These are phyloP conservation scores for Nestor notabilis DNA, from an alignment of 2,113 vertebrate genomes.

Conservation along the genomic window DNA sequence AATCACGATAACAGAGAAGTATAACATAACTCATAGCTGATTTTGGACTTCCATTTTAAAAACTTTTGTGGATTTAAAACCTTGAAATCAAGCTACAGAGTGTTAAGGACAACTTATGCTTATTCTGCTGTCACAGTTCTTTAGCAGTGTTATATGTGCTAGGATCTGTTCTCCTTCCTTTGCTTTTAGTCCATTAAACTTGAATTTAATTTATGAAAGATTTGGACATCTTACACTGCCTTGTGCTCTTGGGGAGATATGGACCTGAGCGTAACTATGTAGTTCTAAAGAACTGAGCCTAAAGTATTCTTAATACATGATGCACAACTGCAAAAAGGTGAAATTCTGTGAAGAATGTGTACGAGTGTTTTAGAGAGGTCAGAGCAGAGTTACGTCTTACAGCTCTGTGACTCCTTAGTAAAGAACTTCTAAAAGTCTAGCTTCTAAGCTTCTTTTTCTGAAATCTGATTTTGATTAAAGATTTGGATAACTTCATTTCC, in stretches of 20 bases:
- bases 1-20: neutral
- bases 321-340: neutral
- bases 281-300: neutral
- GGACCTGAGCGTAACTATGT: neutral
- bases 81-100: neutral
- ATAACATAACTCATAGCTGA: neutral
- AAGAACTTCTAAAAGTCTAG: neutral
- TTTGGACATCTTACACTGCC: neutral
- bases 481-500: neutral
- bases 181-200: neutral
- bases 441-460: neutral
- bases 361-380: neutral
- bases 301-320: neutral
- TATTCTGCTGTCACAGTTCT: neutral
- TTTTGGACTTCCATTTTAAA: neutral
- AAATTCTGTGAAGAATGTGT: neutral
- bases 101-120: neutral
- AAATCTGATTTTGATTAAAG: neutral
- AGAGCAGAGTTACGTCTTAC: neutral
- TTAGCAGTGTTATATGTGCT: neutral
- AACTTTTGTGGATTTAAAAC: neutral
- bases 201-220: neutral
- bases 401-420: neutral
- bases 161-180: neutral
- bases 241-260: neutral